Conservation (phyloP, 2,797 vertebrate genomes). For the Cyclopterus lumpus region DNA sequence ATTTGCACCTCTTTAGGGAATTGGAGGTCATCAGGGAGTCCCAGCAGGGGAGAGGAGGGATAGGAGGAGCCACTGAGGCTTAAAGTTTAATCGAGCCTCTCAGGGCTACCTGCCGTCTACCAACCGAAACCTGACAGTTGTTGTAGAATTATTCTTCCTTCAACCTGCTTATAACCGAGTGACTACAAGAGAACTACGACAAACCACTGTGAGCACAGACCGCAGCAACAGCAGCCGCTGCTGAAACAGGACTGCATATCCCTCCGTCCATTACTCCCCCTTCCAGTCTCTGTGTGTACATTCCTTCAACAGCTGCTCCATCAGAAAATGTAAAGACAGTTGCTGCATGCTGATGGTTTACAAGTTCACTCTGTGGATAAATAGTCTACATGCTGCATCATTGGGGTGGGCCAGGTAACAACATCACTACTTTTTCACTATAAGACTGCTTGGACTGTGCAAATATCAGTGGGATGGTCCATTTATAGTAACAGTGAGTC, state of each 20-base stretch:
- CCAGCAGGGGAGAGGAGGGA: slow-evolving; percentile 53
- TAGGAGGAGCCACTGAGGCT: slow-evolving; percentile 28
- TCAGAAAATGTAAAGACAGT: slow-evolving; percentile 65
- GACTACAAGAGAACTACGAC: background rate
- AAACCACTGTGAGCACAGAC: background rate
- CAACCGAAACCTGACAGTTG: background rate
- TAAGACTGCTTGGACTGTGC: slow-evolving; percentile 3
- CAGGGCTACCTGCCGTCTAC: background rate
- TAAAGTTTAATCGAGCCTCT: slow-evolving; percentile 42
- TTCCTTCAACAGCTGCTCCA: slow-evolving; percentile 66
- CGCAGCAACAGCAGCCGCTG: background rate
- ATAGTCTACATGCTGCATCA: slow-evolving; percentile 31
- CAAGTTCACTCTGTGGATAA: slow-evolving; percentile 51
- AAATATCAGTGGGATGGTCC: slow-evolving; percentile 8
- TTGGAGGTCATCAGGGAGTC: slow-evolving; percentile 27
- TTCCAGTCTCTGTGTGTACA: slow-evolving; percentile 23
- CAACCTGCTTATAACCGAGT: background rate
- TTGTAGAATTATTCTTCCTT: background rate
- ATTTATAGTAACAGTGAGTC: slow-evolving; percentile 2
- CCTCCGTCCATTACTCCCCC: slow-evolving; percentile 4
- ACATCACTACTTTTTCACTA: background rate
- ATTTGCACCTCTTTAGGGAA: slow-evolving; percentile 64
- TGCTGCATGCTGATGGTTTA: slow-evolving; percentile 60
- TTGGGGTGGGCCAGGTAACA: slow-evolving; percentile 14
- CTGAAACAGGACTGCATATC: background rate